Evolutionary conservation across 2,113 vertebrate genomes (phyloP).

Genomic region (Daboia siamensis): DNA sequence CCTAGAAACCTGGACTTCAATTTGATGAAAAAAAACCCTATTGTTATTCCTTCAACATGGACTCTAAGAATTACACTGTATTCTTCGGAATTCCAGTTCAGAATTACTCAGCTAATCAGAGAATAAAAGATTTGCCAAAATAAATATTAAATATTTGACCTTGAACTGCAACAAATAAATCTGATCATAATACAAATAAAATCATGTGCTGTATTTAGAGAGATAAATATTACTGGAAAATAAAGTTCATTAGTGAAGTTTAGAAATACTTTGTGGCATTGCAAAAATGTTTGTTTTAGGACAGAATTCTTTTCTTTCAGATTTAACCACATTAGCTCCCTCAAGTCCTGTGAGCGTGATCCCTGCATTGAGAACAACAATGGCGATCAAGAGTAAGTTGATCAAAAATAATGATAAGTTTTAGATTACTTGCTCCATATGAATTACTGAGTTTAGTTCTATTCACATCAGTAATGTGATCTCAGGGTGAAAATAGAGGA

Average conservation of each 20-base stretch:
- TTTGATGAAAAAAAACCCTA: background rate
- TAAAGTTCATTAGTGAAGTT: background rate
- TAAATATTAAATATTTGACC: background rate
- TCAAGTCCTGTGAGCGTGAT: conserved; percentile 43
- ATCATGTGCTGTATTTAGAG: background rate
- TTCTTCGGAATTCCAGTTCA: background rate
- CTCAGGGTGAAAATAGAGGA: background rate
- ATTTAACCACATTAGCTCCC: background rate
- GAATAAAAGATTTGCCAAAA: background rate
- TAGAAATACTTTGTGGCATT: background rate
- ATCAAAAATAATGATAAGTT: background rate
- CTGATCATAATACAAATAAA: background rate
- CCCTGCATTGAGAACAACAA: conserved; percentile 38
- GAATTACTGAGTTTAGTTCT: background rate
- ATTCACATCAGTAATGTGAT: background rate
- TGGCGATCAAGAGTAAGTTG: conserved; percentile 64
- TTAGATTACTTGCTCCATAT: background rate
- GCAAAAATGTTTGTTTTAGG: background rate
- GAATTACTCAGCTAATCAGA: background rate
- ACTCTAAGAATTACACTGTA: background rate
- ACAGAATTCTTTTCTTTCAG: background rate
- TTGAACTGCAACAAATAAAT: background rate
- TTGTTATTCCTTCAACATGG: background rate
- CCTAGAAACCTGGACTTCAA: background rate
- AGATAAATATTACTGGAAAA: background rate